phyloP scores from a whole-genome alignment of 2,888 invertebrate species.

The Nowickia ferox region DNA sequence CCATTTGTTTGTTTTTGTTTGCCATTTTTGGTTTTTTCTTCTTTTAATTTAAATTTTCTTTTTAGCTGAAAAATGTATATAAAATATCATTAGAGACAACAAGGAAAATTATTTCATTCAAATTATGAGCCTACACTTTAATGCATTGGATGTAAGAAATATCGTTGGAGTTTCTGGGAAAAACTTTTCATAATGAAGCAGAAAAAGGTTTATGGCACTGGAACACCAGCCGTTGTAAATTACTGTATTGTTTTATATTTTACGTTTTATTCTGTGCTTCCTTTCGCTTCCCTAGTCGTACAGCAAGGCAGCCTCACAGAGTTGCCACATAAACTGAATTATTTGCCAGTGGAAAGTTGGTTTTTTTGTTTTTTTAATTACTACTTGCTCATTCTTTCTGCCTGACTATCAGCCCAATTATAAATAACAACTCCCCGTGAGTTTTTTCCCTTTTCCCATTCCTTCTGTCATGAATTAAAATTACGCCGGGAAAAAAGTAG shows the following conservation, averaged over 20 bases:
- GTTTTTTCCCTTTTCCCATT: too few species aligned
- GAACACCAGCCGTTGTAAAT: not conserved
- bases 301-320: not conserved
- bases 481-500: too few species aligned
- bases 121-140: slow-evolving; percentile 53
- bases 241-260: slow-evolving; percentile 7
- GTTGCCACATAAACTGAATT: too few species aligned
- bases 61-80: slow-evolving; percentile 23
- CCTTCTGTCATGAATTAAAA: too few species aligned
- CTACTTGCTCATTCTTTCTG: too few species aligned
- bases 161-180: slow-evolving; percentile 33
- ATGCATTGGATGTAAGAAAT: slow-evolving; percentile 50
- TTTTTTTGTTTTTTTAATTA: too few species aligned
- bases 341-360: too few species aligned
- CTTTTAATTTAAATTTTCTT: slow-evolving; percentile 2
- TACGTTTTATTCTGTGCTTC: not conserved
- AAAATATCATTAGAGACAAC: slow-evolving; percentile 53
- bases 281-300: not conserved
- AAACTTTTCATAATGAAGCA: slow-evolving; percentile 56
- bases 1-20: not conserved
- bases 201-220: slow-evolving; percentile 44
- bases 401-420: too few species aligned
- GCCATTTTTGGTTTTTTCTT: not conserved
- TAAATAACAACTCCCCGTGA: too few species aligned
- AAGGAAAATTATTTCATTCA: slow-evolving; percentile 57